These are phyloP conservation scores for Bicyclus anynana DNA, from an alignment of 1,140 invertebrate genomes.

Conservation along the genomic window DNA sequence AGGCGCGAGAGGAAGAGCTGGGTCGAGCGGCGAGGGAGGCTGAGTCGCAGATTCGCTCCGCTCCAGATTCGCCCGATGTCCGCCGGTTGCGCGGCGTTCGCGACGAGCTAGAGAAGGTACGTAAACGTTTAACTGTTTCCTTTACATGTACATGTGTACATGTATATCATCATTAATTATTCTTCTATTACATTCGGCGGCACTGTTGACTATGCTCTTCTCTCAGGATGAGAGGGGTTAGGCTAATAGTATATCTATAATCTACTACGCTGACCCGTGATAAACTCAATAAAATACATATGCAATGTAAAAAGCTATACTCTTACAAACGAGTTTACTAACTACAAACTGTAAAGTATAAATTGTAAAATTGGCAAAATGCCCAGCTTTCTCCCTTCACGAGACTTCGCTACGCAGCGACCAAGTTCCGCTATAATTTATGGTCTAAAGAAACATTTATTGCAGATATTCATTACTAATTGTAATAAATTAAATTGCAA, in stretches of 20 bases:
- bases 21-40: conserved; percentile 68
- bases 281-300: too few species aligned
- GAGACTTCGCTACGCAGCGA: not conserved
- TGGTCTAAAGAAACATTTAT: conserved; percentile 7
- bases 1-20: conserved; percentile 86
- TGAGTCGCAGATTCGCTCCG: conserved; percentile 43
- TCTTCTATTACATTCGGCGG: too few species aligned
- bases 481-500: too few species aligned
- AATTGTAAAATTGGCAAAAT: conserved; percentile 9
- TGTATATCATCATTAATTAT: too few species aligned
- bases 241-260: too few species aligned
- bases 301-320: not conserved
- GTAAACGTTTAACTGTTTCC: too few species aligned
- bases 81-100: conserved; percentile 43
- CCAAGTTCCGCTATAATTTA: not conserved
- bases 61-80: conserved; percentile 59
- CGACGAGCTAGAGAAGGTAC: conserved; percentile 77
- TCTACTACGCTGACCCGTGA: too few species aligned
- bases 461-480: conserved; percentile 6
- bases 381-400: not conserved
- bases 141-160: too few species aligned
- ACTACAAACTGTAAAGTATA: not conserved
- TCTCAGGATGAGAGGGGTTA: too few species aligned
- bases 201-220: too few species aligned
- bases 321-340: not conserved